Percentiles rank a stretch among this genome's conserved stretches.
Evolutionary conservation across 2,888 invertebrate species (phyloP).

Genomic region (Pammene fasciana): DNA sequence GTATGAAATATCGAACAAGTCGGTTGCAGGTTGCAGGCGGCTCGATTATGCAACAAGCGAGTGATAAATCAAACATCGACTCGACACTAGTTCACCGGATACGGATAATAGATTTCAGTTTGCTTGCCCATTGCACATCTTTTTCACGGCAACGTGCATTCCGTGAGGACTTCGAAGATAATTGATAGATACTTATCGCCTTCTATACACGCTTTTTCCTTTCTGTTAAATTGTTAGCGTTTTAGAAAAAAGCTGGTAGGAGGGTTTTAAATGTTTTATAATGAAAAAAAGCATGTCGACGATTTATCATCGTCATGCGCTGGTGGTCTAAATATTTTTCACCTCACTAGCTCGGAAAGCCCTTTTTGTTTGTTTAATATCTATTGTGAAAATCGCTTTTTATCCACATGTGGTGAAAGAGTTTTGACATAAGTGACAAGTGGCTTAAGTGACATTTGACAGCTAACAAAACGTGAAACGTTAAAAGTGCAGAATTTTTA

Average conservation of each 20-base stretch:
- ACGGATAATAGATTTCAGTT: conserved; percentile 59
- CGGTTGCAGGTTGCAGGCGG: conserved; percentile 65
- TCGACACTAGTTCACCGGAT: conserved; percentile 48
- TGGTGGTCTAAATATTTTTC: conserved; percentile 41
- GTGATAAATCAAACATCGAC: conserved; percentile 59
- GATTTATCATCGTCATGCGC: conserved; percentile 36
- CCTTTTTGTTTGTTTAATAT: no score
- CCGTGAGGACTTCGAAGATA: conserved; percentile 46
- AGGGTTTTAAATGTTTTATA: conserved; percentile 34
- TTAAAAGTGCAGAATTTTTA: no score
- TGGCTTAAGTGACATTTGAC: no score
- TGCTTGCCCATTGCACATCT: conserved; percentile 52
- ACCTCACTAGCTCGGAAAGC: no score
- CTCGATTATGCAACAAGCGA: conserved; percentile 67
- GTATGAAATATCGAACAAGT: conserved; percentile 71
- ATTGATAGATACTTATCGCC: conserved; percentile 48
- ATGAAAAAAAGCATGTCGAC: conserved; percentile 33
- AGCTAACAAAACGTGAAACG: no score
- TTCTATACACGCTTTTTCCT: conserved; percentile 40
- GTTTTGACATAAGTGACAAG: no score
- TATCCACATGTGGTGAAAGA: no score
- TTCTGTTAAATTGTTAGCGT: conserved; percentile 23
- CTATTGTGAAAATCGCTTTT: no score
- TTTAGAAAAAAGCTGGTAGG: conserved; percentile 32
- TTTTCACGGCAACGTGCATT: conserved; percentile 44